A percentile compares a stretch with the other conserved stretches of the same genome.
Conservation (phyloP, 2,113 vertebrate genomes). For the Tachuris rubrigastra region DNA sequence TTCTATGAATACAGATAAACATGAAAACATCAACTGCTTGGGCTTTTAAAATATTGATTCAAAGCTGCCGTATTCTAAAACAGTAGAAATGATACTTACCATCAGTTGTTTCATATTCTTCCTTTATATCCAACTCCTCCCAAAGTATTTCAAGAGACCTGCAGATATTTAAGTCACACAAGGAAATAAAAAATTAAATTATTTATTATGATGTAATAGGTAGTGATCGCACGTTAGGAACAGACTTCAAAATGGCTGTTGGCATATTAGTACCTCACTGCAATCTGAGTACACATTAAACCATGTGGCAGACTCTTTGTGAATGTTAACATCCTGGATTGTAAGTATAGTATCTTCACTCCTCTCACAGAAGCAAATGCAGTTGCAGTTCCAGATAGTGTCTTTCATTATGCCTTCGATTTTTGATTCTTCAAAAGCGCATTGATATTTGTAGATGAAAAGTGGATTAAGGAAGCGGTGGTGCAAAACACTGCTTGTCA, state of each 20-base stretch:
- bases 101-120: neutral
- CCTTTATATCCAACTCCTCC: neutral
- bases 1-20: neutral
- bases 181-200: neutral
- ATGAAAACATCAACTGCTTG: neutral
- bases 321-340: neutral
- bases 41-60: neutral
- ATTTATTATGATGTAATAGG: neutral
- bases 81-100: neutral
- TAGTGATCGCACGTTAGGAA: neutral
- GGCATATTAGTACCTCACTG: neutral
- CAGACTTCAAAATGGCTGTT: neutral
- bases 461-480: neutral
- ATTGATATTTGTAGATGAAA: neutral
- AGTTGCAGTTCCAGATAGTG: neutral
- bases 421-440: neutral
- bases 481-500: neutral
- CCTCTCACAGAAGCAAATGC: neutral
- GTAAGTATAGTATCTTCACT: neutral
- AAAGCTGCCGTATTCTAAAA: neutral
- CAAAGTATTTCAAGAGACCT: neutral
- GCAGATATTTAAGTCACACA: neutral
- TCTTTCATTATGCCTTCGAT: neutral
- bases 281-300: neutral
- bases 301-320: neutral